phyloP scores from a whole-genome alignment of 2,797 vertebrate species.

The Austrolebias charrua region DNA sequence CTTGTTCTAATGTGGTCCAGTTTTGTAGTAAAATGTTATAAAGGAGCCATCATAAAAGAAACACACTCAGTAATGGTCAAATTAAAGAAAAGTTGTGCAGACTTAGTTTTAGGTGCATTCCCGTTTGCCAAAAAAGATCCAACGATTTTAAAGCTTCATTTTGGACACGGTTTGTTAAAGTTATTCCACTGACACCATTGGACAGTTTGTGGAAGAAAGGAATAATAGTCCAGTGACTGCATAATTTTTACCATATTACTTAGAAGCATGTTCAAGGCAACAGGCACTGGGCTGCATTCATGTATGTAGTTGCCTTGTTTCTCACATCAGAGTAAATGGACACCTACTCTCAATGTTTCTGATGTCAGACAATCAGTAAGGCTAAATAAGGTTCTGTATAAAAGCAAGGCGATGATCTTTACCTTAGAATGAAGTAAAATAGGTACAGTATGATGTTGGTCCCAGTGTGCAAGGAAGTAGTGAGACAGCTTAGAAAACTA shows the following conservation, averaged over 20 bases:
- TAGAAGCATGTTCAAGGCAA: constrained; percentile 61
- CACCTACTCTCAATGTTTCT: constrained; percentile 30
- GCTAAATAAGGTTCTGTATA: constrained; percentile 48
- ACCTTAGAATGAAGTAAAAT: constrained; percentile 38
- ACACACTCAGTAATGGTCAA: background rate
- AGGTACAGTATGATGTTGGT: constrained; percentile 10
- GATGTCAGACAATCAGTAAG: constrained; percentile 50
- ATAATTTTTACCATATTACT: constrained; percentile 57
- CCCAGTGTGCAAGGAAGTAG: constrained; percentile 27
- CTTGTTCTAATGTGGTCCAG: no score
- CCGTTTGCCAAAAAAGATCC: background rate
- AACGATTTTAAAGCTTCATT: background rate
- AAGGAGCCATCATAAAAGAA: background rate
- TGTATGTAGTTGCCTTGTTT: constrained; percentile 39
- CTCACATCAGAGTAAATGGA: constrained; percentile 47
- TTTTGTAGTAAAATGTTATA: background rate
- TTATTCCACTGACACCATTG: constrained; percentile 19
- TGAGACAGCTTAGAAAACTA: background rate
- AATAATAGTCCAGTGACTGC: constrained; percentile 36
- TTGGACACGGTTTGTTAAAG: background rate
- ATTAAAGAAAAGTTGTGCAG: background rate
- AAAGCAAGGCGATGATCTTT: constrained; percentile 50
- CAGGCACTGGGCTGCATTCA: constrained; percentile 50
- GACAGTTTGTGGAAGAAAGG: constrained; percentile 45
- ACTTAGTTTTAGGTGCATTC: constrained; percentile 3